Percentiles rank a stretch among this genome's conserved stretches.
Conservation (phyloP, 2,113 vertebrate genomes). For the Cyprinodon tularosa region DNA sequence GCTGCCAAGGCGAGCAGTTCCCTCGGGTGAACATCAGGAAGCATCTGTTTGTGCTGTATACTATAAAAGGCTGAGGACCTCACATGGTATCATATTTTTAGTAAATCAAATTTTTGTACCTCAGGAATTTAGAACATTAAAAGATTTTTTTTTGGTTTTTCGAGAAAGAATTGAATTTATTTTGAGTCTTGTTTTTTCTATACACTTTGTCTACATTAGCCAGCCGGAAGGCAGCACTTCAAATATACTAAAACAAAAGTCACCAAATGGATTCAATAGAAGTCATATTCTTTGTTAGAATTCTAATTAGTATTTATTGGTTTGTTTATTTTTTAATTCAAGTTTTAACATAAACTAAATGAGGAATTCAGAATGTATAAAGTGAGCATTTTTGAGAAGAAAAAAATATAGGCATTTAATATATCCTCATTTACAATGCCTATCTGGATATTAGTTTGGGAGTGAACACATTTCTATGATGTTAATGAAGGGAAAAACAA, state of each 20-base stretch:
- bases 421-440: not conserved
- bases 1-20: slow-evolving; percentile 50
- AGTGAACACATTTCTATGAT: too few species aligned
- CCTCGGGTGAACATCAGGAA: slow-evolving; percentile 53
- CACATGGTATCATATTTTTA: slow-evolving; percentile 19
- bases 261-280: not conserved
- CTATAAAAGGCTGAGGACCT: slow-evolving; percentile 36
- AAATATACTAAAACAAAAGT: slow-evolving; percentile 16
- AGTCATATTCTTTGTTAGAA: not conserved
- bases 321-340: not conserved
- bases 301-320: not conserved
- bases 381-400: not conserved
- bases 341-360: not conserved
- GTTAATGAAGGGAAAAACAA: too few species aligned
- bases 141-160: not conserved
- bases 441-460: not conserved
- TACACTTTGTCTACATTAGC: slow-evolving; percentile 21
- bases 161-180: slow-evolving; percentile 2
- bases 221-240: slow-evolving; percentile 23
- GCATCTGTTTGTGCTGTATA: slow-evolving; percentile 49
- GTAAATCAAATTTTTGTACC: slow-evolving; percentile 29
- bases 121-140: slow-evolving; percentile 24
- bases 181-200: slow-evolving; percentile 16
- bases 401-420: not conserved
- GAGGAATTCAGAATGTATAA: not conserved